Conservation (phyloP, 1,140 invertebrate genomes). For the Muscidifurax raptorellus region DNA sequence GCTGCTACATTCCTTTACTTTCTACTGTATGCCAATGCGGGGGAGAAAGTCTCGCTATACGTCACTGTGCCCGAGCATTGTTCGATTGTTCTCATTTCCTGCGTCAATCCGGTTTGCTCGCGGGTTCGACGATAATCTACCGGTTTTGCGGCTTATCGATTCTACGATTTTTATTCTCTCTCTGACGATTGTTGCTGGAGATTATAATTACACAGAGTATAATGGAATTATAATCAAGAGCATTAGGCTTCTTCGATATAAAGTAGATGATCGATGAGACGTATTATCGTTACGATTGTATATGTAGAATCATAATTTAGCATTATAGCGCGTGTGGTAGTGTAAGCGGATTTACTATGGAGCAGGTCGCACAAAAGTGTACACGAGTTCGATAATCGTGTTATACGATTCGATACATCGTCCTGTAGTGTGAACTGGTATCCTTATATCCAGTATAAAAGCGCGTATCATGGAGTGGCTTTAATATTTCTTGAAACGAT, state of each 20-base stretch:
- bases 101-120: neutral
- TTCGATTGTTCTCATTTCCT: neutral
- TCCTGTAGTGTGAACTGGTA: no score
- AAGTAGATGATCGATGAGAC: neutral
- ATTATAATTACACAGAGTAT: no score
- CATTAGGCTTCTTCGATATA: neutral
- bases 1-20: neutral
- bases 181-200: no score
- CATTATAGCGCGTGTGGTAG: neutral
- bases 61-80: neutral
- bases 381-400: no score
- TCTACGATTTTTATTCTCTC: neutral
- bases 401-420: no score
- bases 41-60: neutral
- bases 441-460: no score
- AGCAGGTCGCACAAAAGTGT: no score
- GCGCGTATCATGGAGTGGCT: no score
- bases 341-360: no score
- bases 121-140: neutral
- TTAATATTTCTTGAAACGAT: no score
- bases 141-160: neutral
- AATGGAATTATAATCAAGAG: no score
- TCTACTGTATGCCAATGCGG: neutral
- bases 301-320: conserved; percentile 10
- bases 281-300: neutral